phyloP scores from a whole-genome alignment of 23 tunicate species.

The Clavelina lepadiformis region DNA sequence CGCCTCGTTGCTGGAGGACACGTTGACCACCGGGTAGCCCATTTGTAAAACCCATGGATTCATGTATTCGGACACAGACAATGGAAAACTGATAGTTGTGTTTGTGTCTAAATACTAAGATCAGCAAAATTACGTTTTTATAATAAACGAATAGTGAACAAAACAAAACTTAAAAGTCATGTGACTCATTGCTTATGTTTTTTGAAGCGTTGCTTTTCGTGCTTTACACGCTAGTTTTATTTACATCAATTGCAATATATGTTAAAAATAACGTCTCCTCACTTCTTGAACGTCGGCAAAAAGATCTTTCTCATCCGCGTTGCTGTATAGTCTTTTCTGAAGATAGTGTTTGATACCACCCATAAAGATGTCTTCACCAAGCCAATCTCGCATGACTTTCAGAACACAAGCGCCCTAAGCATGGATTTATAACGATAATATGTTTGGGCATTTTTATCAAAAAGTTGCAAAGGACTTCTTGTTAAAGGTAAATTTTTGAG shows the following conservation, averaged over 20 bases:
- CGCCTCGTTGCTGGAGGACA: slow-evolving; percentile 2
- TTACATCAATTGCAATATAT: too few relatives aligned
- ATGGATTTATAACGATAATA: too few relatives aligned
- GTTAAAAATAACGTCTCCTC: neutral
- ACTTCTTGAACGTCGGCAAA: slow-evolving; percentile 68
- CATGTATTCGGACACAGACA: too few relatives aligned
- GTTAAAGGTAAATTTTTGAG: too few relatives aligned
- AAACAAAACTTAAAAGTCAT: neutral
- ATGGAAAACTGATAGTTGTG: neutral
- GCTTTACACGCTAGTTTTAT: too few relatives aligned
- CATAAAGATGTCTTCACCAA: slow-evolving; percentile 74
- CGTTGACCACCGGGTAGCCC: slow-evolving; percentile 75
- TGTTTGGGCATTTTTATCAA: too few relatives aligned
- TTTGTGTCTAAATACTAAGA: slow-evolving; percentile 19
- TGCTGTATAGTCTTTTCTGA: slow-evolving; percentile 24
- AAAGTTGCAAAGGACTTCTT: too few relatives aligned
- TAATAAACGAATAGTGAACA: neutral
- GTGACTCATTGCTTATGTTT: neutral
- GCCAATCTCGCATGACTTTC: slow-evolving; percentile 41
- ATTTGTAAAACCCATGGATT: slow-evolving; percentile 81
- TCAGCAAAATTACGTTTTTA: neutral
- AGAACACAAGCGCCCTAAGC: slow-evolving; percentile 90
- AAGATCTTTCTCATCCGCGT: slow-evolving; percentile 64
- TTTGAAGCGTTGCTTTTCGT: neutral
- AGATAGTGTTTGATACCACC: slow-evolving; percentile 59